Evolutionary conservation across 2,797 vertebrate species (phyloP).

Genomic region (Poeciliopsis presidionis): DNA sequence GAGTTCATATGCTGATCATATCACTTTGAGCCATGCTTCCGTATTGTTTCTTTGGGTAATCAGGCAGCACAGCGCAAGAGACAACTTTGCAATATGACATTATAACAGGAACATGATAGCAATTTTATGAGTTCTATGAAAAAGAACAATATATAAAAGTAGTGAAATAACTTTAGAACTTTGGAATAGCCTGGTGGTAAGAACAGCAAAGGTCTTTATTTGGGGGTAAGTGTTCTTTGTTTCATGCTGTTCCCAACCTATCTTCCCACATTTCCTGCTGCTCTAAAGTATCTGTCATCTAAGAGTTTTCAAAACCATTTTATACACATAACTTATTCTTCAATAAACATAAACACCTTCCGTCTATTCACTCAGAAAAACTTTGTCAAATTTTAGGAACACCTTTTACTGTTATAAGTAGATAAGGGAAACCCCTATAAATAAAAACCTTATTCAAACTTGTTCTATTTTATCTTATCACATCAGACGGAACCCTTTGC

Average conservation of each 20-base stretch:
- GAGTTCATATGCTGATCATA: neutral
- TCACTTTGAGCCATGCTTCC: neutral
- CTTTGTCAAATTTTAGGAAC: neutral
- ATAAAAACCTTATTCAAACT: neutral
- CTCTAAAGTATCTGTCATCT: neutral
- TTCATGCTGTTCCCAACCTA: neutral
- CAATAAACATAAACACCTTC: neutral
- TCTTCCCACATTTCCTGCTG: neutral
- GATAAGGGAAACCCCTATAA: neutral
- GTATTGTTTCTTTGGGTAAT: neutral
- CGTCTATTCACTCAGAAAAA: neutral
- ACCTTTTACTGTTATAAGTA: neutral
- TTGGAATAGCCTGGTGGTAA: neutral
- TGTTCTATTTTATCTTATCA: constrained; percentile 7
- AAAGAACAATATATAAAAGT: neutral
- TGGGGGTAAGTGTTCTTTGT: neutral
- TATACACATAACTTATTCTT: neutral
- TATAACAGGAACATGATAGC: neutral
- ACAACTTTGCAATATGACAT: neutral
- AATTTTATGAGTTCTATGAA: neutral
- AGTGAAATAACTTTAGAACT: neutral
- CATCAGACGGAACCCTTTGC: neutral
- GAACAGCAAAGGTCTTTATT: neutral
- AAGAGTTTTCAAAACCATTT: neutral
- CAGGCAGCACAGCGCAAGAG: neutral